phyloP scores from a whole-genome alignment of 2,797 vertebrate species.

The Channa striata region DNA sequence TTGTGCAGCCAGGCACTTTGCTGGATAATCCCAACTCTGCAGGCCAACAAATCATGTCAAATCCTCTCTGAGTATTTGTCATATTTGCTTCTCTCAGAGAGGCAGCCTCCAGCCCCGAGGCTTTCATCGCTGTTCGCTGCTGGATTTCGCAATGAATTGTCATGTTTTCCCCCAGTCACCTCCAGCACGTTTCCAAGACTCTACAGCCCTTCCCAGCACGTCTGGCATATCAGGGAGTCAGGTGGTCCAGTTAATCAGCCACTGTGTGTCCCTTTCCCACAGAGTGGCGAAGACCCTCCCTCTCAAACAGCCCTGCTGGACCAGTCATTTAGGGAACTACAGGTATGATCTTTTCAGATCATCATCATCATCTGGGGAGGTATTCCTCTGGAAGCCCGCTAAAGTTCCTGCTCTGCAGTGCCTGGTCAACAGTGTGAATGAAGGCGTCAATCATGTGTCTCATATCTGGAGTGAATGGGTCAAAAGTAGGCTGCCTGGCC shows the following conservation, averaged over 20 bases:
- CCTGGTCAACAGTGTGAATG: slow-evolving; percentile 90
- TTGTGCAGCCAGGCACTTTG: slow-evolving; percentile 49
- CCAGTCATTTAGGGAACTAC: slow-evolving; percentile 25
- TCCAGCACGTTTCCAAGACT: slow-evolving; percentile 22
- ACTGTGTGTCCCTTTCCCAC: slow-evolving; percentile 15
- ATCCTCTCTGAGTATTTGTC: slow-evolving; percentile 56
- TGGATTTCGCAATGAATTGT: slow-evolving; percentile 32
- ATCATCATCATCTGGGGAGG: slow-evolving; percentile 92
- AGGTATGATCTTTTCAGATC: slow-evolving; percentile 32
- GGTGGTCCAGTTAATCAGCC: slow-evolving; percentile 37
- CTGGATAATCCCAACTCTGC: slow-evolving; percentile 52
- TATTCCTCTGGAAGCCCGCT: slow-evolving; percentile 92
- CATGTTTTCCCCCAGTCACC: slow-evolving; percentile 36
- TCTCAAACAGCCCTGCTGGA: slow-evolving; percentile 11
- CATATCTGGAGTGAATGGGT: slow-evolving; percentile 94
- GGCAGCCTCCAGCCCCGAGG: slow-evolving; percentile 17
- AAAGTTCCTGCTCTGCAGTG: slow-evolving; percentile 89
- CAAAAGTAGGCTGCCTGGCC: slow-evolving; percentile 81
- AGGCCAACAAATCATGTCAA: slow-evolving; percentile 43
- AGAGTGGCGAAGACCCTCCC: slow-evolving; percentile 20
- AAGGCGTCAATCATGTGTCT: slow-evolving; percentile 89
- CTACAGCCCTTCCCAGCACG: slow-evolving; percentile 27
- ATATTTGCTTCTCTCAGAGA: slow-evolving; percentile 35
- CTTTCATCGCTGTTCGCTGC: slow-evolving; percentile 31
- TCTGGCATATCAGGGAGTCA: slow-evolving; percentile 29